Conservation (phyloP, 2,797 vertebrate genomes). For the Girardinus metallicus region DNA sequence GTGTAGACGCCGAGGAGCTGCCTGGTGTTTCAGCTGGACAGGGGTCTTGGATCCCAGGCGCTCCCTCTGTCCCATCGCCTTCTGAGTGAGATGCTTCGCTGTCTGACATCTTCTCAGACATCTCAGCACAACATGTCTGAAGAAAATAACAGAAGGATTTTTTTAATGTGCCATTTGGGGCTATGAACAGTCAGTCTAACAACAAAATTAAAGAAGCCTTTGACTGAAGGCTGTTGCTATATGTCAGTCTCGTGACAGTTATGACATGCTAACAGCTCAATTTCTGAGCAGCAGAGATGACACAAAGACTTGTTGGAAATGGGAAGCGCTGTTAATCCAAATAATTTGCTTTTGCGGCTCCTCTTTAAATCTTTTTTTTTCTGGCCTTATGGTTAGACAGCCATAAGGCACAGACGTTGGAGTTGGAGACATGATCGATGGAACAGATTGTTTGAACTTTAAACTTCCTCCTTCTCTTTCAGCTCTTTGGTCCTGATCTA, state of each 20-base stretch:
- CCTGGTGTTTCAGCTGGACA: constrained; percentile 37
- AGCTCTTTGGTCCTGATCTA: neutral
- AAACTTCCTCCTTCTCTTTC: neutral
- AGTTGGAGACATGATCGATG: neutral
- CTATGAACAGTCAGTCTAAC: neutral
- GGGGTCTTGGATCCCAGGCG: neutral
- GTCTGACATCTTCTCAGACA: constrained; percentile 84
- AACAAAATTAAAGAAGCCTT: neutral
- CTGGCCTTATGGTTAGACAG: neutral
- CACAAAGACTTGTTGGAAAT: neutral
- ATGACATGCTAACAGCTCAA: neutral
- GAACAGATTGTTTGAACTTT: neutral
- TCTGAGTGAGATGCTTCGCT: constrained; percentile 60
- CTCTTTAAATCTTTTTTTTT: neutral
- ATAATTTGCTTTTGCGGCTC: neutral
- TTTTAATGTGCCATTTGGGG: neutral
- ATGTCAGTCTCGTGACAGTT: neutral
- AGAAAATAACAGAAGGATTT: neutral
- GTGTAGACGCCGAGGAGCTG: neutral
- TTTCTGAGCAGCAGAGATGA: neutral
- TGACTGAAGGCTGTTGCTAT: neutral
- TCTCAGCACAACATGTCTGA: constrained; percentile 65
- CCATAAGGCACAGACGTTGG: neutral
- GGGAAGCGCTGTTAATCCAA: neutral
- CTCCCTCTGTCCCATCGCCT: constrained; percentile 17